phyloP scores from a whole-genome alignment of 2,888 invertebrate species.

The Cosmia pyralina region DNA sequence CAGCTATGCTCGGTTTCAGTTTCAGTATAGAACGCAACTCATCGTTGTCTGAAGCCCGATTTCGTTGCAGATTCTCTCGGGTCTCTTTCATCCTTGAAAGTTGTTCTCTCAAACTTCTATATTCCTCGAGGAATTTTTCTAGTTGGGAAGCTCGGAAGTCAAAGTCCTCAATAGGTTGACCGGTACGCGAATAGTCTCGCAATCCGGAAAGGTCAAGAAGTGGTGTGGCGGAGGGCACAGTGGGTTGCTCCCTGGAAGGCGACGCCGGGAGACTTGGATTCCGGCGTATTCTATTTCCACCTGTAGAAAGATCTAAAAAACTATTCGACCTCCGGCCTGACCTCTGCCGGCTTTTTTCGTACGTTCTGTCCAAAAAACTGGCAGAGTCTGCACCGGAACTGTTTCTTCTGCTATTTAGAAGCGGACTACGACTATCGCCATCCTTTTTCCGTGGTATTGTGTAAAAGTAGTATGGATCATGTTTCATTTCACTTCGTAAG shows the following conservation, averaged over 20 bases:
- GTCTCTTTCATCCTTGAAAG: slow-evolving; percentile 95
- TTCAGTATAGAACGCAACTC: slow-evolving; percentile 90
- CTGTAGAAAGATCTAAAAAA: slow-evolving; percentile 92
- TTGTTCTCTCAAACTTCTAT: slow-evolving; percentile 94
- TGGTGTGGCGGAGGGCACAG: slow-evolving; percentile 90
- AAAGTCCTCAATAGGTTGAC: slow-evolving; percentile 90
- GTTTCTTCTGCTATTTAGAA: slow-evolving; percentile 93
- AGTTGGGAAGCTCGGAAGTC: slow-evolving; percentile 95
- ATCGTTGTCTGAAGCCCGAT: slow-evolving; percentile 86
- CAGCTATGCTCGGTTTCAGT: slow-evolving; percentile 89
- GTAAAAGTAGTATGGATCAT: slow-evolving; percentile 90
- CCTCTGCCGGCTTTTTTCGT: slow-evolving; percentile 80
- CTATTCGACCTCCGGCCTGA: slow-evolving; percentile 92
- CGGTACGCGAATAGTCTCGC: slow-evolving; percentile 85
- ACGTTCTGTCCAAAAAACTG: slow-evolving; percentile 81
- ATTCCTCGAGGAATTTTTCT: slow-evolving; percentile 95
- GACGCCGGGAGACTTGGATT: slow-evolving; percentile 92
- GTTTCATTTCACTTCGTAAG: slow-evolving; percentile 82
- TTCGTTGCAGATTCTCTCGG: slow-evolving; percentile 91
- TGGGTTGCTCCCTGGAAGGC: slow-evolving; percentile 89
- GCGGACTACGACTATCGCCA: slow-evolving; percentile 93
- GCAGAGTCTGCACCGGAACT: slow-evolving; percentile 93
- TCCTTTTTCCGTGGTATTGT: slow-evolving; percentile 91
- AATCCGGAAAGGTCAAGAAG: slow-evolving; percentile 91
- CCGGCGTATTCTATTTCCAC: slow-evolving; percentile 81